phyloP scores from a whole-genome alignment of 1,140 invertebrate species.

The Hypothenemus hampei region DNA sequence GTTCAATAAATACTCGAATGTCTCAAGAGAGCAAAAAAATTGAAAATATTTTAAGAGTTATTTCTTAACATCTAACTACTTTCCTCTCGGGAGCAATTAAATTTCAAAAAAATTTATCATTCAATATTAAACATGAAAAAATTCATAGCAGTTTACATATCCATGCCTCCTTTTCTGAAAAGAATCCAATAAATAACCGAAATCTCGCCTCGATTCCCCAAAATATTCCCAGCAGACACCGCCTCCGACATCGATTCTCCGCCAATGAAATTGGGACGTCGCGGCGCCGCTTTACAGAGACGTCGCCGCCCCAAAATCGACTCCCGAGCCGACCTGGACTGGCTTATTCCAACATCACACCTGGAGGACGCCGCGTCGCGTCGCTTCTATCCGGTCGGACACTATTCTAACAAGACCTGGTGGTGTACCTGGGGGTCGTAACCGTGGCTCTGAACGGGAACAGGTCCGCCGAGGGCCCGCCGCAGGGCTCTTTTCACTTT shows the following conservation, averaged over 20 bases:
- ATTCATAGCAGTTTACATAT: too few species aligned
- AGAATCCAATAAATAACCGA: constrained; percentile 38
- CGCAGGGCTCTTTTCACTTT: constrained; percentile 23
- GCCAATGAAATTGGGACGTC: constrained; percentile 35
- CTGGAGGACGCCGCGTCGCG: constrained; percentile 22
- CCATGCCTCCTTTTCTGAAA: constrained; percentile 30
- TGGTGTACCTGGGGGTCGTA: constrained; percentile 28
- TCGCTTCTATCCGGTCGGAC: constrained; percentile 10
- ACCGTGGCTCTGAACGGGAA: constrained; percentile 28
- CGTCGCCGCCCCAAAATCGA: constrained; percentile 29
- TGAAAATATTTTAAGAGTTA: too few species aligned
- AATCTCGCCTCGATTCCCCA: constrained; percentile 13
- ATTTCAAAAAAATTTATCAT: too few species aligned
- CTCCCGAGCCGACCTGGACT: constrained; percentile 17
- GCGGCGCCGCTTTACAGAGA: constrained; percentile 25
- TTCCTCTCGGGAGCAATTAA: too few species aligned
- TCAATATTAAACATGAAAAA: too few species aligned
- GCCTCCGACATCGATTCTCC: constrained; percentile 7
- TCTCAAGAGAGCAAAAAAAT: too few species aligned
- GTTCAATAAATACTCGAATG: too few species aligned
- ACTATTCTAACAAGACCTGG: background rate
- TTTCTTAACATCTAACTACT: too few species aligned
- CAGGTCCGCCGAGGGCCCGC: constrained; percentile 23
- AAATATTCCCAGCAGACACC: constrained; percentile 6
- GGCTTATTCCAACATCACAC: constrained; percentile 20